These are phyloP conservation scores for Hydrozoanthus tunicans DNA, from an alignment of 64 coral and sea anemone species.

Conservation along the genomic window DNA sequence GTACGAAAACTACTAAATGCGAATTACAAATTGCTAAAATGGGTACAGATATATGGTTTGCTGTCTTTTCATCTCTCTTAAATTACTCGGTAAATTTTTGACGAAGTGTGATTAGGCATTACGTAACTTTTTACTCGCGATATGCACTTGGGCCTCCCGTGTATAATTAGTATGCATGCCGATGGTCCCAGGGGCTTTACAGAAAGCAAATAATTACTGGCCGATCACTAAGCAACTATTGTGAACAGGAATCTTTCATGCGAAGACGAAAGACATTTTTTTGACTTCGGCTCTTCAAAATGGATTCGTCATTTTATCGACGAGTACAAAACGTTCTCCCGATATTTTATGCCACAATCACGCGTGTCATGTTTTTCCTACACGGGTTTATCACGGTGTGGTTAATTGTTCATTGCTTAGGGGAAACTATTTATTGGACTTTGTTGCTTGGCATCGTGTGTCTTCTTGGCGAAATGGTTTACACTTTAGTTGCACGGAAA, in stretches of 20 bases:
- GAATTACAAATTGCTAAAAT: too few relatives aligned
- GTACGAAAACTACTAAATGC: too few relatives aligned
- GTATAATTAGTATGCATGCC: neutral
- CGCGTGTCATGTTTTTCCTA: constrained; percentile 90
- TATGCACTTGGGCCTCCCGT: neutral
- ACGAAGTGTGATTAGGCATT: too few relatives aligned
- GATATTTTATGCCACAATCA: constrained; percentile 81
- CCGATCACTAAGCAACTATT: constrained; percentile 54
- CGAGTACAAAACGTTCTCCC: constrained; percentile 43
- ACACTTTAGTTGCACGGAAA: constrained; percentile 88
- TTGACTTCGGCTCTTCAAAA: neutral
- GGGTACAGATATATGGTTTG: too few relatives aligned
- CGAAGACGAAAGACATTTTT: neutral
- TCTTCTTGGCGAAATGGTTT: constrained; percentile 88
- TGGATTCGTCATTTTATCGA: constrained; percentile 25
- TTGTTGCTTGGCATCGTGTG: constrained; percentile 72
- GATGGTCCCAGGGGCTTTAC: neutral
- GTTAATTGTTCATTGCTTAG: constrained; percentile 71
- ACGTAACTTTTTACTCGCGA: neutral
- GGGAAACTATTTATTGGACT: constrained; percentile 60
- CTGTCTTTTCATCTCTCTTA: too few relatives aligned
- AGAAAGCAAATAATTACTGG: neutral
- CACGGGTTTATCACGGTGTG: constrained; percentile 88
- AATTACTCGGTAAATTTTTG: too few relatives aligned
- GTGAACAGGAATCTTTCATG: constrained; percentile 11